Evolutionary conservation across 2,113 vertebrate species (phyloP).

Genomic region (Drymodes brunneopygia): DNA sequence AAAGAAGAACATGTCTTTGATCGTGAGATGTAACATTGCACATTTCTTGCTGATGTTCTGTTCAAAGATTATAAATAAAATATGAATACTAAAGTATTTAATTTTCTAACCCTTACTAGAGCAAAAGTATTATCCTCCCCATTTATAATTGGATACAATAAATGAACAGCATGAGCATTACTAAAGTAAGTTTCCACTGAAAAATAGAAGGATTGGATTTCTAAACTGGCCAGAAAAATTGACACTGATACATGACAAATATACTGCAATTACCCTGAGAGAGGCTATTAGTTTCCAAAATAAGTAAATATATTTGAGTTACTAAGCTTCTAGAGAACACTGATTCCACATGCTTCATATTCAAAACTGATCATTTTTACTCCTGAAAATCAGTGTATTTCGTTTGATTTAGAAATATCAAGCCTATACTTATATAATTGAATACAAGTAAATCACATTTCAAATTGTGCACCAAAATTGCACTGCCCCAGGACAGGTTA

Average conservation of each 20-base stretch:
- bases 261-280: not conserved
- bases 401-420: not conserved
- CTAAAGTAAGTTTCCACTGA: not conserved
- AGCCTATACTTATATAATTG: not conserved
- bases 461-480: not conserved
- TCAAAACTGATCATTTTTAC: not conserved
- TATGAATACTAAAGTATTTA: not conserved
- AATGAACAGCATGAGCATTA: not conserved
- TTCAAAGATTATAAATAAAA: not conserved
- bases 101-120: not conserved
- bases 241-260: not conserved
- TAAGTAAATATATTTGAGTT: not conserved
- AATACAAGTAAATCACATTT: not conserved
- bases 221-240: not conserved
- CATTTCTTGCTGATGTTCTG: not conserved
- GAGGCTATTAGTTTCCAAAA: not conserved
- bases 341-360: not conserved
- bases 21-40: accelerated
- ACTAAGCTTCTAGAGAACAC: not conserved
- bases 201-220: not conserved
- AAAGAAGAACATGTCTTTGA: not conserved
- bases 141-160: not conserved
- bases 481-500: not conserved
- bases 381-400: not conserved
- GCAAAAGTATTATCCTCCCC: not conserved